A percentile compares a stretch with the other conserved stretches of the same genome.
Conservation (phyloP, 2,113 vertebrate genomes). For the Donacobius atricapilla region DNA sequence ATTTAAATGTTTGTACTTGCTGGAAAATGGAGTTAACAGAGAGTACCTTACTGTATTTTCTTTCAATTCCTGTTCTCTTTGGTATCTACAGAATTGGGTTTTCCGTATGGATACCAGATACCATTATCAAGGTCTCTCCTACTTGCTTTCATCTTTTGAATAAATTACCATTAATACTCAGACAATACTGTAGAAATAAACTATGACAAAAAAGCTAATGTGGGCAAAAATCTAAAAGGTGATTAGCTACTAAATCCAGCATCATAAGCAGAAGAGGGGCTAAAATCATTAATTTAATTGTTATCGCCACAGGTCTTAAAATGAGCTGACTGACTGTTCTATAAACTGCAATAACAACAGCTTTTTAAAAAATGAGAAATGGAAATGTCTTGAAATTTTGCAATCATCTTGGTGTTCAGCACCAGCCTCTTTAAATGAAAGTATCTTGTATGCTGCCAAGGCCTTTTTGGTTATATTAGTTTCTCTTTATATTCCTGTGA, state of each 20-base stretch:
- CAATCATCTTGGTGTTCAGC: neutral
- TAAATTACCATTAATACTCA: neutral
- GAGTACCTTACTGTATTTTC: neutral
- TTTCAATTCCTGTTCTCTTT: neutral
- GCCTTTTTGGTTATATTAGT: neutral
- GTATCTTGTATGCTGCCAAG: neutral
- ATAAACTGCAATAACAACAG: neutral
- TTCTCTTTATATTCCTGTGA: neutral
- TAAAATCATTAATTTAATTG: neutral
- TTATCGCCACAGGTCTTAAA: neutral
- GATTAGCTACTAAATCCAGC: neutral
- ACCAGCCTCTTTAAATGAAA: neutral
- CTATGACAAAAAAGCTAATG: neutral
- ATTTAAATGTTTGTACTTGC: neutral
- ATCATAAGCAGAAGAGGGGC: neutral
- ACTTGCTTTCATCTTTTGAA: neutral
- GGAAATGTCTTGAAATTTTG: neutral
- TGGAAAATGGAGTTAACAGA: neutral
- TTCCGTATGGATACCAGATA: neutral
- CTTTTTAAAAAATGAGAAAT: neutral
- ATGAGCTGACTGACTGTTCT: neutral
- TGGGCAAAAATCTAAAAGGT: neutral
- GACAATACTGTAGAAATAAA: neutral
- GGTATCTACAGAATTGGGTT: neutral
- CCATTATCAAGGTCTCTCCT: neutral